Evolutionary conservation across 2,888 invertebrate genomes (phyloP).

Genomic region (Pachydiplax longipennis): DNA sequence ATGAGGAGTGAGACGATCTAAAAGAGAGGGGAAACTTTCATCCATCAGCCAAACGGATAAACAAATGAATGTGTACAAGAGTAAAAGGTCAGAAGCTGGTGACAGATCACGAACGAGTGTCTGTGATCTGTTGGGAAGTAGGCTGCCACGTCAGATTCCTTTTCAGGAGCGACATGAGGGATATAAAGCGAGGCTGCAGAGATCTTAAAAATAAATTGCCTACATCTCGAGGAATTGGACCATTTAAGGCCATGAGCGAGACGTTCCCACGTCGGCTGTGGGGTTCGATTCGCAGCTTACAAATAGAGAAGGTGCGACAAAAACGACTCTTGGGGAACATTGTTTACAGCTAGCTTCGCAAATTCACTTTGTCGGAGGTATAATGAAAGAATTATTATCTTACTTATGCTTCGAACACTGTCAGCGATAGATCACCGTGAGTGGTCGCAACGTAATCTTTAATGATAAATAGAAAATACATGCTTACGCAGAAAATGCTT

Average conservation of each 20-base stretch:
- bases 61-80: neutral
- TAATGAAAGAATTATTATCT: too few relatives aligned
- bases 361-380: too few relatives aligned
- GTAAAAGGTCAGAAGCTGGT: neutral
- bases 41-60: neutral
- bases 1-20: too few relatives aligned
- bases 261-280: neutral
- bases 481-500: too few relatives aligned
- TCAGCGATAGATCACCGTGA: too few relatives aligned
- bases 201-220: neutral
- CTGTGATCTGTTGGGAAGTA: neutral
- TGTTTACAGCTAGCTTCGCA: too few relatives aligned
- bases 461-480: too few relatives aligned
- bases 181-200: neutral
- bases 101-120: neutral
- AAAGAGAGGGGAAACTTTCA: neutral
- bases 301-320: neutral
- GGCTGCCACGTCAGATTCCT: constrained; percentile 7
- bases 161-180: neutral
- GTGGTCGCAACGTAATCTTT: too few relatives aligned
- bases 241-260: neutral
- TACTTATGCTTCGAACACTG: too few relatives aligned
- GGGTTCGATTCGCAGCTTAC: neutral
- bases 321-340: too few relatives aligned
- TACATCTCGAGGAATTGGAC: neutral